Evolutionary conservation across 2,888 invertebrate genomes (phyloP).

Genomic region (Plebejus anna): DNA sequence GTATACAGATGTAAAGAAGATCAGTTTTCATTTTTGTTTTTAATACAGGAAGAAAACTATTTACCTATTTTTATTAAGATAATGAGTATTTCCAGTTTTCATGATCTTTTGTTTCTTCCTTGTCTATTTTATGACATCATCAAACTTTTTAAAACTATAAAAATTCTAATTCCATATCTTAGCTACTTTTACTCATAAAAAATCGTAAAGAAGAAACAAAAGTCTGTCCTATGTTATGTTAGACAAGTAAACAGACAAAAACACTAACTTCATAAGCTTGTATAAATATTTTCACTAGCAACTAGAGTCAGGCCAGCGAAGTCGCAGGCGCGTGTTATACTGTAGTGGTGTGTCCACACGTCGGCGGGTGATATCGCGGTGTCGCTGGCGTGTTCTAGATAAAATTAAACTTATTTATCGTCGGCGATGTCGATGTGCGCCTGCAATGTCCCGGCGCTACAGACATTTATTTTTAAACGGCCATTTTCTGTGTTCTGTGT

Average conservation of each 20-base stretch:
- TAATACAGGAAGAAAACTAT: too few species aligned
- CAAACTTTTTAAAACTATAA: too few species aligned
- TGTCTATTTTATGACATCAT: too few species aligned
- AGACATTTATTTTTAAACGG: neutral
- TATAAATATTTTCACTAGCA: neutral
- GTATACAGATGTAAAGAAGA: too few species aligned
- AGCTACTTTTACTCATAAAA: too few species aligned
- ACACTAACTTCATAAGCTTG: too few species aligned
- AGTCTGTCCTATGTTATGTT: neutral
- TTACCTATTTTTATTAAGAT: too few species aligned
- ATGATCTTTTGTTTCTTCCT: too few species aligned
- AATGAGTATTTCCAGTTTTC: too few species aligned
- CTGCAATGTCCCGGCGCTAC: neutral
- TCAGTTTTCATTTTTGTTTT: too few species aligned
- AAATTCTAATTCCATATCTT: too few species aligned
- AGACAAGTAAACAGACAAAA: neutral
- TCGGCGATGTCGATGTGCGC: conserved; percentile 20
- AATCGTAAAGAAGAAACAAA: too few species aligned
- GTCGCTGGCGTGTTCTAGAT: conserved; percentile 35
- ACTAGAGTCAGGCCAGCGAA: conserved; percentile 16
- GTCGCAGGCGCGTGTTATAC: neutral
- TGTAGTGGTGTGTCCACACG: neutral
- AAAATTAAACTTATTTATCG: conserved; percentile 35
- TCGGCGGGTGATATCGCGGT: neutral
- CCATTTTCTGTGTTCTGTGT: neutral